A percentile compares a stretch with the other conserved stretches of the same genome.
These are phyloP conservation scores for Coregonus sp. DNA, from an alignment of 2,797 vertebrate genomes.

Conservation along the genomic window DNA sequence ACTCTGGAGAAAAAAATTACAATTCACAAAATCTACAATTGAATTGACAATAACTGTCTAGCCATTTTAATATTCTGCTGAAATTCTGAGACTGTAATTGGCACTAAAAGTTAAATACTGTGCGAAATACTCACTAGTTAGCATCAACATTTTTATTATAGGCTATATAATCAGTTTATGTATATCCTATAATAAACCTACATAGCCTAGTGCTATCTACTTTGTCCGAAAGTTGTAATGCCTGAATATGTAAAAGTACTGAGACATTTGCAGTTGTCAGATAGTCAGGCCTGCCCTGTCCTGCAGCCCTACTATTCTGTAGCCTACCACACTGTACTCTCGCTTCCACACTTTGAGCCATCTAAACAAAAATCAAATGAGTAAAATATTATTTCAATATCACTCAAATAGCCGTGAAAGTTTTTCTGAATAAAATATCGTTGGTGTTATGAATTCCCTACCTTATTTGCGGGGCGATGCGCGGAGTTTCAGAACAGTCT, in stretches of 20 bases:
- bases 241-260: neutral
- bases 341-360: slow-evolving; percentile 36
- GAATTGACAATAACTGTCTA: neutral
- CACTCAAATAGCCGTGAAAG: neutral
- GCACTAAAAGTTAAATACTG: neutral
- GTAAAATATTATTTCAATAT: neutral
- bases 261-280: neutral
- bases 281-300: neutral
- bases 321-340: slow-evolving; percentile 23
- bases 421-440: neutral
- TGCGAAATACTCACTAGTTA: neutral
- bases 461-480: slow-evolving; percentile 54
- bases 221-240: neutral
- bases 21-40: neutral
- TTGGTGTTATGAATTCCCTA: slow-evolving; percentile 43
- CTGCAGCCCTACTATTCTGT: slow-evolving; percentile 35
- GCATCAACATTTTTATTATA: neutral
- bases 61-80: neutral
- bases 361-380: slow-evolving; percentile 16
- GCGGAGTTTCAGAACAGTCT: slow-evolving; percentile 34
- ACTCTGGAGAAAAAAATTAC: neutral
- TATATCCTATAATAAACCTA: neutral
- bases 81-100: neutral
- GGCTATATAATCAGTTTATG: neutral
- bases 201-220: neutral